A percentile compares a stretch with the other conserved stretches of the same genome.
These are phyloP conservation scores for Euwallacea similis DNA, from an alignment of 1,140 invertebrate genomes.

Conservation along the genomic window DNA sequence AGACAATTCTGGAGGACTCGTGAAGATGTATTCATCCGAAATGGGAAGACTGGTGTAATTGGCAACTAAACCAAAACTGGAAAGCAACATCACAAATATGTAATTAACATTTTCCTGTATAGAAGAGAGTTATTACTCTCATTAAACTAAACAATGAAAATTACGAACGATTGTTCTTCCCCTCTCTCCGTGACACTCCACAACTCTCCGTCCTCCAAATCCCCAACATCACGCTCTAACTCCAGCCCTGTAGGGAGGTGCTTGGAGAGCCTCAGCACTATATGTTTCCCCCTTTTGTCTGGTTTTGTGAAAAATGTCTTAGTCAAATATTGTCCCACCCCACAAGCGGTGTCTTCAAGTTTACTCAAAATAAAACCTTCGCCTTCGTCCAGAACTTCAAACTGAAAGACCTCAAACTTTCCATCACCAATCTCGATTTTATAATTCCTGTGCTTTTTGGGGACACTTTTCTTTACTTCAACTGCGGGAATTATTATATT, in stretches of 20 bases:
- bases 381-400: slow-evolving; percentile 8
- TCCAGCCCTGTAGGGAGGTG: no score
- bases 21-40: no score
- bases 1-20: not conserved
- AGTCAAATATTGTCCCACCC: slow-evolving; percentile 4
- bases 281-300: no score
- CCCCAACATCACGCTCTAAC: no score
- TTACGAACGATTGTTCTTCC: no score
- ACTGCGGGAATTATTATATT: not conserved
- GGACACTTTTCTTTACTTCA: not conserved
- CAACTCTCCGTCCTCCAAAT: no score
- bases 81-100: no score
- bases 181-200: no score
- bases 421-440: not conserved
- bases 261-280: no score
- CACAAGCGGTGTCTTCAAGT: slow-evolving; percentile 12
- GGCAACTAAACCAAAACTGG: no score
- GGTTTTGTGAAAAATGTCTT: not conserved
- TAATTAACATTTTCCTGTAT: no score
- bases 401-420: not conserved
- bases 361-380: slow-evolving; percentile 1
- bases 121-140: not conserved
- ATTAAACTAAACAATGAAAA: not conserved
- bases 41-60: no score
- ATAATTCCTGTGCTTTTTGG: not conserved